These are phyloP conservation scores for Carcharodon carcharias DNA, from an alignment of 2,797 vertebrate genomes.

Conservation along the genomic window DNA sequence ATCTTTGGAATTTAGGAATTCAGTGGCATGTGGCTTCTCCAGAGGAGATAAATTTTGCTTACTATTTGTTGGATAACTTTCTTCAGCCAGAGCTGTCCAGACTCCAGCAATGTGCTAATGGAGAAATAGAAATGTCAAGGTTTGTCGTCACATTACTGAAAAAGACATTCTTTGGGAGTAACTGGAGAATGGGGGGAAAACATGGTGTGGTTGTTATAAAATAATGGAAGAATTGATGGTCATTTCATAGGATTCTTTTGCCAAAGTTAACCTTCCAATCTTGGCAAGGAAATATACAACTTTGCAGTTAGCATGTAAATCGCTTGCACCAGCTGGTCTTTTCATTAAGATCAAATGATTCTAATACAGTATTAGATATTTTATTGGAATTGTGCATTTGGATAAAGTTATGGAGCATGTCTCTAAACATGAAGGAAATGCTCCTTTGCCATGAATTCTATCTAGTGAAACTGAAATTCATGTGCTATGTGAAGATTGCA, in stretches of 20 bases:
- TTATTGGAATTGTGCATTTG: background rate
- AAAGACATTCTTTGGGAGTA: background rate
- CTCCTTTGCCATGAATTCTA: background rate
- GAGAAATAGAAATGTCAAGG: slow-evolving; percentile 86
- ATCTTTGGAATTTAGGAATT: slow-evolving; percentile 84
- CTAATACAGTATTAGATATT: background rate
- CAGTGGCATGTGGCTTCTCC: slow-evolving; percentile 86
- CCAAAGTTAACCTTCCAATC: background rate
- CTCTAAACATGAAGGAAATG: background rate
- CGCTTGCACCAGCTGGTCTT: no score
- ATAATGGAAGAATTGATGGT: background rate
- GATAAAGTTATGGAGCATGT: background rate
- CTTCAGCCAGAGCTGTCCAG: slow-evolving; percentile 84
- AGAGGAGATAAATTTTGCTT: slow-evolving; percentile 77
- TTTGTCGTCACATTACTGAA: slow-evolving; percentile 43
- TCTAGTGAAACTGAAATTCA: background rate
- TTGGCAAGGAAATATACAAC: background rate
- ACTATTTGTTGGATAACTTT: slow-evolving; percentile 80
- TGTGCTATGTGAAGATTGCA: background rate
- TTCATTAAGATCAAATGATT: background rate
- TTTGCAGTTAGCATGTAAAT: background rate
- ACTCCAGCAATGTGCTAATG: slow-evolving; percentile 69
- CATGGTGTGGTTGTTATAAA: background rate
- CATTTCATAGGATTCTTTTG: background rate
- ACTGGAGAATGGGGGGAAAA: background rate